Evolutionary conservation across 2,797 vertebrate genomes (phyloP).

Genomic region (Manis crassicaudata): DNA sequence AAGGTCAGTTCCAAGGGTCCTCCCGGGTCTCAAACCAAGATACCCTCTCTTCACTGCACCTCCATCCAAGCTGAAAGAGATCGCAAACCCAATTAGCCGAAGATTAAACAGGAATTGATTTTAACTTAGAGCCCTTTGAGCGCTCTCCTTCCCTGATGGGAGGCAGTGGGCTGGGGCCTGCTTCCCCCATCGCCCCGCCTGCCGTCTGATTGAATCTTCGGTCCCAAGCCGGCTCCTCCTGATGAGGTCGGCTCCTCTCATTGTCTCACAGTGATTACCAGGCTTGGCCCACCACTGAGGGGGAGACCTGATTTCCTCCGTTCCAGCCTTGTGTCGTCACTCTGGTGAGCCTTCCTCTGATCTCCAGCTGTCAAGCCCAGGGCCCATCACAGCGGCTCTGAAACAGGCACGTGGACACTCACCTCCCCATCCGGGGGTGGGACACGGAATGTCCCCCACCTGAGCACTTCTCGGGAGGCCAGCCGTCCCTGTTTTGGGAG

Average conservation of each 20-base stretch:
- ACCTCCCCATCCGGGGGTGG: rapidly evolving
- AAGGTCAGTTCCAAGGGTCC: neutral
- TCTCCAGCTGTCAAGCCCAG: neutral
- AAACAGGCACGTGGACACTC: rapidly evolving
- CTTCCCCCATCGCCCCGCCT: neutral
- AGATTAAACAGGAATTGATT: conserved; percentile 70
- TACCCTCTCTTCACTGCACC: neutral
- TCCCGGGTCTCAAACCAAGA: neutral
- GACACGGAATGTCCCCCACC: rapidly evolving
- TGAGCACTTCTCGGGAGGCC: rapidly evolving
- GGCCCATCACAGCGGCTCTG: neutral
- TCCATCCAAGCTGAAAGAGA: neutral
- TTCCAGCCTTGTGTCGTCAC: neutral
- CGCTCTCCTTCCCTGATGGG: conserved; percentile 58
- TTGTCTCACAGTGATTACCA: neutral
- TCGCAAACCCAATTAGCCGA: conserved; percentile 42
- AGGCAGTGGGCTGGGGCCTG: neutral
- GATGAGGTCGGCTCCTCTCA: neutral
- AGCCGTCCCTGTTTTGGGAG: rapidly evolving
- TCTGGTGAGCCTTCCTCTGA: neutral
- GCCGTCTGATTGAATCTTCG: neutral
- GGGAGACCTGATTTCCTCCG: neutral
- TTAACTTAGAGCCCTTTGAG: conserved; percentile 65
- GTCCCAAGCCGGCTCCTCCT: rapidly evolving
- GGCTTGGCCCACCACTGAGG: neutral